Evolutionary conservation across 2,113 vertebrate genomes (phyloP).

Genomic region (Eolophus roseicapilla): DNA sequence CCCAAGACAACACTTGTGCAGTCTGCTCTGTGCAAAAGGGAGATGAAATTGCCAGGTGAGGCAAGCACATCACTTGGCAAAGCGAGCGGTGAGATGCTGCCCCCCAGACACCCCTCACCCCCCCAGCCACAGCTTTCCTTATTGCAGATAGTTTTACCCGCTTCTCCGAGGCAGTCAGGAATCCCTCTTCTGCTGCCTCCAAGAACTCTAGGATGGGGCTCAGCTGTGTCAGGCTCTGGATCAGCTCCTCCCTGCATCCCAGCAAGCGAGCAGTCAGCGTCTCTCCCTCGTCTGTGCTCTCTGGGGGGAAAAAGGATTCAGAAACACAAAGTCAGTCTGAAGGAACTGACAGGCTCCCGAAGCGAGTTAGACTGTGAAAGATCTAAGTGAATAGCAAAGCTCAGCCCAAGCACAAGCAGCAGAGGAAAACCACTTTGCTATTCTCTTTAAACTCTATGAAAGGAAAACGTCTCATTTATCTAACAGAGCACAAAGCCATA

Average conservation of each 20-base stretch:
- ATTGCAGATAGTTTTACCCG: slow-evolving; percentile 62
- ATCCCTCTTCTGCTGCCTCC: slow-evolving; percentile 69
- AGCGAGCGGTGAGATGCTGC: accelerated
- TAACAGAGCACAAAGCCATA: slow-evolving; percentile 73
- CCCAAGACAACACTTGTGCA: not conserved
- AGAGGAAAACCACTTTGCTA: slow-evolving; percentile 76
- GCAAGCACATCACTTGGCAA: not conserved
- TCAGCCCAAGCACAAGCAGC: slow-evolving; percentile 57
- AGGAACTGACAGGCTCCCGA: slow-evolving; percentile 69
- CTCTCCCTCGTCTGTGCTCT: slow-evolving; percentile 47
- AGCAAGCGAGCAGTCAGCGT: slow-evolving; percentile 39
- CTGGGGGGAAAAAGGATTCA: slow-evolving; percentile 39
- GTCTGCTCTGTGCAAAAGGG: accelerated
- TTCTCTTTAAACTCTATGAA: slow-evolving; percentile 81
- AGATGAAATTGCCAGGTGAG: not conserved
- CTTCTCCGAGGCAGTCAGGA: slow-evolving; percentile 67
- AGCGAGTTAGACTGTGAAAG: slow-evolving; percentile 36
- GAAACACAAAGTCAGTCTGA: slow-evolving; percentile 61
- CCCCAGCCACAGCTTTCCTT: not conserved
- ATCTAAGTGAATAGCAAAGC: slow-evolving; percentile 78
- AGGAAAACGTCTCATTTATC: slow-evolving; percentile 77
- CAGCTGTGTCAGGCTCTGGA: slow-evolving; percentile 69
- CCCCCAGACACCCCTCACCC: not conserved
- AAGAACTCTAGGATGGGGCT: slow-evolving; percentile 75
- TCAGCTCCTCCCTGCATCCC: slow-evolving; percentile 70